Evolutionary conservation across 2,888 invertebrate genomes (phyloP).

Genomic region (Glaucopsyche alexis): DNA sequence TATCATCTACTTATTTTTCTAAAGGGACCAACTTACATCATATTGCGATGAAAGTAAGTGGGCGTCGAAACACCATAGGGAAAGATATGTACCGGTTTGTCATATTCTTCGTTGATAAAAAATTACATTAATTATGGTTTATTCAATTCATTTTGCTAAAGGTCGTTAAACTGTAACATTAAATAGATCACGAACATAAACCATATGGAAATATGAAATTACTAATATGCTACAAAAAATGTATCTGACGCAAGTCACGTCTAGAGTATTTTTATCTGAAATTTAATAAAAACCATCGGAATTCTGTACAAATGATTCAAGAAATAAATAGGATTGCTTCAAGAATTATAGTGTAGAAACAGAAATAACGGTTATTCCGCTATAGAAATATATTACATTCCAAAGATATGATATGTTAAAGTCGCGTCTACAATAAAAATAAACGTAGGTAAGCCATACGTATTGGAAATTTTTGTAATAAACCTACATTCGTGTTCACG

Average conservation of each 20-base stretch:
- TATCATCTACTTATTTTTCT: not conserved
- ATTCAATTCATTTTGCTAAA: not conserved
- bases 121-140: too few species aligned
- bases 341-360: not conserved
- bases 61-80: not conserved
- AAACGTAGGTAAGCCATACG: not conserved
- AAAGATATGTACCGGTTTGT: not conserved
- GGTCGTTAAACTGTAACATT: not conserved
- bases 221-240: conserved; percentile 9
- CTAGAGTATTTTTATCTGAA: conserved; percentile 54
- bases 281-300: conserved; percentile 46
- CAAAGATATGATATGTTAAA: conserved; percentile 3
- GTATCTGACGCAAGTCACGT: conserved; percentile 49
- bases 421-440: conserved; percentile 4
- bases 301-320: conserved; percentile 36
- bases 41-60: not conserved
- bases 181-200: not conserved
- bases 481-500: conserved; percentile 62
- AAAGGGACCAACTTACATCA: not conserved
- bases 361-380: not conserved
- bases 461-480: conserved; percentile 50
- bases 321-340: conserved; percentile 1
- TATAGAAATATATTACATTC: not conserved
- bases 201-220: not conserved
- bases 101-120: too few species aligned